phyloP scores from a whole-genome alignment of 2,888 invertebrate species.

The Trilocha varians region DNA sequence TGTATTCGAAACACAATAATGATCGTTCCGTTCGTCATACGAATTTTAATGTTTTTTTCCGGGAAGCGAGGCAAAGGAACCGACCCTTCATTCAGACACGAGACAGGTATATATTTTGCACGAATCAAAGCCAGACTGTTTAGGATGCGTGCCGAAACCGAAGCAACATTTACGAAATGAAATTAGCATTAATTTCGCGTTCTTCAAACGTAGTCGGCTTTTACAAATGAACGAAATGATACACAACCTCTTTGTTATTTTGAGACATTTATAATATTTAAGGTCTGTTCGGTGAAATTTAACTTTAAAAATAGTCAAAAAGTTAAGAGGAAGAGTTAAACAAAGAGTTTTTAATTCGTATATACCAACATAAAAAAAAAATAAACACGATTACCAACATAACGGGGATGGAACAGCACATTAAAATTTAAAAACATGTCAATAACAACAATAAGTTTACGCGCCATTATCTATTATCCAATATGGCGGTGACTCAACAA shows the following conservation, averaged over 20 bases:
- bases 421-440: neutral
- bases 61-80: conserved; percentile 35
- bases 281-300: too few species aligned
- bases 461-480: conserved; percentile 21
- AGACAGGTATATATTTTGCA: conserved; percentile 14
- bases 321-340: neutral
- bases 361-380: conserved; percentile 16
- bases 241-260: too few species aligned
- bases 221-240: neutral
- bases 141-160: conserved; percentile 2
- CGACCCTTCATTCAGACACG: conserved; percentile 26
- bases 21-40: conserved; percentile 15
- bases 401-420: too few species aligned
- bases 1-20: conserved; percentile 9
- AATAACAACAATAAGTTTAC: neutral
- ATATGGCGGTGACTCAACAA: conserved; percentile 31
- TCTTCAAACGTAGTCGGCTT: conserved; percentile 17
- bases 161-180: conserved; percentile 16
- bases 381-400: too few species aligned
- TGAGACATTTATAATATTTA: too few species aligned
- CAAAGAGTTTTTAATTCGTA: neutral
- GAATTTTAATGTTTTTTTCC: conserved; percentile 42
- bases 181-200: conserved; percentile 17
- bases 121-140: conserved; percentile 14
- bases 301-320: too few species aligned